Evolutionary conservation across 2,797 vertebrate species (phyloP), one percentile per base, ranked within the genome.

Genomic region (Gastrophryne carolinensis): DNA sequence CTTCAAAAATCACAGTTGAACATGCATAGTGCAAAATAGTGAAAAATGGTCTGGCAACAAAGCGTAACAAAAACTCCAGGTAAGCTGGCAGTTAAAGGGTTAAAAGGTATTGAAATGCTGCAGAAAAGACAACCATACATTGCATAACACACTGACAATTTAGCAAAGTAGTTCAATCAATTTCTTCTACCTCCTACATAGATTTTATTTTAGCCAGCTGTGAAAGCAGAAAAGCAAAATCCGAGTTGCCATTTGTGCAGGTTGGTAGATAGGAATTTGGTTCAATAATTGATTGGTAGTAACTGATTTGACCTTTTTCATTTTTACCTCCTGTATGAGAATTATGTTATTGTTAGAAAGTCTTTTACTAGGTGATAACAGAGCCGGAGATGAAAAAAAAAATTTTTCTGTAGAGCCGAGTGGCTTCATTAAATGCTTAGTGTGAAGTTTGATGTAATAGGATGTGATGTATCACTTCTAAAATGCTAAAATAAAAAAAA

Each of bases 281-380:
- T 30, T 67, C 63, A 75, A 67, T 67, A 60, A 75, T 67, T 75
- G 54, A 75, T 75, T 61, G 72, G 41, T 60, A 67, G 21, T 75
- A 75, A 75, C 63, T 60, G 72, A 56, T 67, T 67, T 75, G 63
- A 75, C 63, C 72, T 75, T 67, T 67, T 60, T 65, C 56, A 75
- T 60, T 75, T 21, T 47, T 60, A 30, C 41, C 54, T 67, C 41
- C 54, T 75, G 37, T 60, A 75, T 39, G 30, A 66, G 72, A 60
- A 57, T 41, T 58, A 50, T 32, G 24, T 41, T 60, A 67, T 67
- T 67, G 63, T 75, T 67, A 75, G 63, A 60, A 60, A 67, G 44
- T 57, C 44, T 50, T 67, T 60, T 29, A 57, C 39, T 17, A 60
- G 63, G 72, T 52, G 72, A 60, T 60, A 60, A 60, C 29, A 67